Base-by-base conservation (phyloP, 2,113 vertebrate genomes). In the Melanocharis versteri region DNA sequence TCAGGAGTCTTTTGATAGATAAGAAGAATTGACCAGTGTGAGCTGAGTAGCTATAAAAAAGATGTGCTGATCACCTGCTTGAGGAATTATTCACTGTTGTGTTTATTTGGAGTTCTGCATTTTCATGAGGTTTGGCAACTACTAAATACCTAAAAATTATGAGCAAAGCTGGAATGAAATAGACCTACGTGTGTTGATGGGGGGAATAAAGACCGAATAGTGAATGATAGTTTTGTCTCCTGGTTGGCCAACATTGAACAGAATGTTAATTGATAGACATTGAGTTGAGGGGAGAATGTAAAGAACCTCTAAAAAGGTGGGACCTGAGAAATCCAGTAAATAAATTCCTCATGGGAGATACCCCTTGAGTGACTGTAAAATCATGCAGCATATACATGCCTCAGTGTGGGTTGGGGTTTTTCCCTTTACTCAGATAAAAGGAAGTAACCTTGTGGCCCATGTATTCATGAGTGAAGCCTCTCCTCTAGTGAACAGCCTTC, bases 191-290 rank as follows among this genome's bases (percentile, higher is more conserved):
- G 10, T 78, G 35, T 48, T 69, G 39, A 28, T 26, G 13, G 15
- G 9, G 7, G n/a, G n/a, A n/a, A 40, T 40, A 40, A 40, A 58
- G 26, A 50, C 10, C 6, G 71, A 62, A 33, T 21, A 28, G 11
- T 23, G 58, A n/a, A 30, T 9, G 12, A 15, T 54, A 13, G 31
- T 24, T 61, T 26, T 53, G 33, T 87, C 8, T 86, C 44, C 54
- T n/a, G 18, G 19, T 24, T 60, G 45, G 10, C 50, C 40, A 9
- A 0, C 1, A 0, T 70, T 24, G 60, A 50, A 39, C 35, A 65
- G 57, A 53, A 33, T 44, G 11, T 17, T 66, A 37, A 15, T 26
- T 87, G 33, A 37, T 26, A 33, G 15, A 14, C 19, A 3, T 4
- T 12, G 16, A n/a, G 26, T 37, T 48, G 10, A 37, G 30, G 26